These are phyloP conservation scores for Lepidothrix coronata DNA, from an alignment of 2,113 vertebrate genomes.

Conservation along the genomic window DNA sequence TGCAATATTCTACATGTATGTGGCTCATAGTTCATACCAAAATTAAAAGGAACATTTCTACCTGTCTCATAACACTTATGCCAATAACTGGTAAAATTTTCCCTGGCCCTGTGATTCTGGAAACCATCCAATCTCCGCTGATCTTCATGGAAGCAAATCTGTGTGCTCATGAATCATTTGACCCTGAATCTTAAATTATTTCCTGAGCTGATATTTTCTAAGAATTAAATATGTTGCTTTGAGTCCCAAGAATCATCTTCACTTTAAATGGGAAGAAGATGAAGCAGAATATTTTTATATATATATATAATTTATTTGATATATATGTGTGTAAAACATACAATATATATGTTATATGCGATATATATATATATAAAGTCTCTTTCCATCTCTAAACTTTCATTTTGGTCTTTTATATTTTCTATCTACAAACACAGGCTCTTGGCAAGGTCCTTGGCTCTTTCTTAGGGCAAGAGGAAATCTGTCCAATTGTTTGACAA, in stretches of 20 bases:
- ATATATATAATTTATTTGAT: neutral
- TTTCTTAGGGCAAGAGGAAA: neutral
- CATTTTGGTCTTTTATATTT: neutral
- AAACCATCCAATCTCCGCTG: neutral
- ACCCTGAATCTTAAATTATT: neutral
- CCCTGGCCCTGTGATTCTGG: neutral
- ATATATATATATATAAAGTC: neutral
- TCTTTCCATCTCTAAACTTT: neutral
- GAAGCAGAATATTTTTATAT: neutral
- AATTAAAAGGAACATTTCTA: neutral
- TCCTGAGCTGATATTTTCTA: neutral
- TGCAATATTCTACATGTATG: neutral
- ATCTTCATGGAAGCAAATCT: neutral
- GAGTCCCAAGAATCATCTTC: neutral
- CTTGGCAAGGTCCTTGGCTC: neutral
- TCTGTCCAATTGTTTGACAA: neutral
- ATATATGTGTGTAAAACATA: neutral
- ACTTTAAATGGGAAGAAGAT: neutral
- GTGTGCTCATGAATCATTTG: neutral
- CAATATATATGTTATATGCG: neutral
- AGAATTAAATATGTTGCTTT: neutral
- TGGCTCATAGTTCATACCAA: neutral
- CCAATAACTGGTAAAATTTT: neutral
- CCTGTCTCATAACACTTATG: neutral
- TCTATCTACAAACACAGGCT: neutral